Percentiles rank a stretch among this genome's conserved stretches.
These are phyloP conservation scores for Ectropis grisescens DNA, from an alignment of 1,140 invertebrate species.

Conservation along the genomic window DNA sequence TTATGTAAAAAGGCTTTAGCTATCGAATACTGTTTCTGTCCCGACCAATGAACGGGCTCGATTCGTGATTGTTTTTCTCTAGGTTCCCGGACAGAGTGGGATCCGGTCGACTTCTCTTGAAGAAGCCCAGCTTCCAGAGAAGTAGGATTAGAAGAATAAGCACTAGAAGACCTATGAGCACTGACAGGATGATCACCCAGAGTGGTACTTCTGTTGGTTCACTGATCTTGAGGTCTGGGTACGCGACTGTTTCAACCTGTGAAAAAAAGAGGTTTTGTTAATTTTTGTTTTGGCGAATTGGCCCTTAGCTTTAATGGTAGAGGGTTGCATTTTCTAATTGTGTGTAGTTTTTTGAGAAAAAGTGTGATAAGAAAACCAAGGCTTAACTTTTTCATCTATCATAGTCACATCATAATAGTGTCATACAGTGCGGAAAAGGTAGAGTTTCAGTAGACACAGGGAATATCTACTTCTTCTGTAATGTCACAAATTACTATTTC, in stretches of 20 bases:
- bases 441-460: too few species aligned
- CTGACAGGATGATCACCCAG: constrained; percentile 87
- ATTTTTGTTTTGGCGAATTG: too few species aligned
- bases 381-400: too few species aligned
- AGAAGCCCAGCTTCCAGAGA: constrained; percentile 91
- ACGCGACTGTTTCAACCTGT: constrained; percentile 84
- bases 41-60: constrained; percentile 66
- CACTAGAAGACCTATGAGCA: constrained; percentile 83
- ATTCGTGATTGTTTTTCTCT: constrained; percentile 81
- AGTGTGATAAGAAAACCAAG: too few species aligned
- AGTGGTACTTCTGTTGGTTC: constrained; percentile 80
- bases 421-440: too few species aligned
- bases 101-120: constrained; percentile 85
- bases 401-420: too few species aligned
- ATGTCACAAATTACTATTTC: too few species aligned
- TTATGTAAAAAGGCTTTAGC: constrained; percentile 12
- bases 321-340: too few species aligned
- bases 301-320: too few species aligned
- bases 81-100: constrained; percentile 86
- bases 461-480: too few species aligned
- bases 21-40: constrained; percentile 58
- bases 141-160: constrained; percentile 82
- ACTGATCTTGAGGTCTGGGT: constrained; percentile 81
- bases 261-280: constrained; percentile 42
- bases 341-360: too few species aligned